Conservation (phyloP, 2,113 vertebrate species). For the Haplochromis burtoni region DNA sequence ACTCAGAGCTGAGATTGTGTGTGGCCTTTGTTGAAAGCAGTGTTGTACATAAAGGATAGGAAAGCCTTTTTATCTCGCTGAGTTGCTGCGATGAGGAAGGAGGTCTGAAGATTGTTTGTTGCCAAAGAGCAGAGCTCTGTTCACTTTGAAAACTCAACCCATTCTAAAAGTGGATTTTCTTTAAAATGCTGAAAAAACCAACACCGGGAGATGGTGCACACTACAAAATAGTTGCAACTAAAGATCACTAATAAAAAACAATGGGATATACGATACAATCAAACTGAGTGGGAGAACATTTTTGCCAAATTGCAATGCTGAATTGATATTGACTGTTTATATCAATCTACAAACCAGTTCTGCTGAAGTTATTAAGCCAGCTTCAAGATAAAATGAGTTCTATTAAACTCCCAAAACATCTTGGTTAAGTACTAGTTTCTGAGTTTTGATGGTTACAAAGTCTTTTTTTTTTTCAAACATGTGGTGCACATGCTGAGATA, state of each 20-base stretch:
- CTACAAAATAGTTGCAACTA: background rate
- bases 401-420: background rate
- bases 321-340: background rate
- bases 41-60: constrained; percentile 35
- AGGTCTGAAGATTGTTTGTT: constrained; percentile 22
- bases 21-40: constrained; percentile 27
- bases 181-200: background rate
- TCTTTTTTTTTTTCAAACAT: background rate
- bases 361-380: background rate
- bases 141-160: constrained; percentile 8
- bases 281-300: background rate
- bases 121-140: background rate
- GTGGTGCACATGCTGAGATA: constrained; percentile 8
- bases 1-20: constrained; percentile 13
- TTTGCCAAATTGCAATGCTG: background rate
- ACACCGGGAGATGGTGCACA: background rate
- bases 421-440: background rate
- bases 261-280: background rate
- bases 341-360: background rate
- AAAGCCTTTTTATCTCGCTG: constrained; percentile 34
- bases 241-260: background rate
- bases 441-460: background rate
- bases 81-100: constrained; percentile 13
- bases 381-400: background rate
- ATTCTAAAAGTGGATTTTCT: constrained; percentile 5